These are phyloP conservation scores for Spea multiplicata DNA, from an alignment of 2,113 vertebrate genomes.

Conservation along the genomic window DNA sequence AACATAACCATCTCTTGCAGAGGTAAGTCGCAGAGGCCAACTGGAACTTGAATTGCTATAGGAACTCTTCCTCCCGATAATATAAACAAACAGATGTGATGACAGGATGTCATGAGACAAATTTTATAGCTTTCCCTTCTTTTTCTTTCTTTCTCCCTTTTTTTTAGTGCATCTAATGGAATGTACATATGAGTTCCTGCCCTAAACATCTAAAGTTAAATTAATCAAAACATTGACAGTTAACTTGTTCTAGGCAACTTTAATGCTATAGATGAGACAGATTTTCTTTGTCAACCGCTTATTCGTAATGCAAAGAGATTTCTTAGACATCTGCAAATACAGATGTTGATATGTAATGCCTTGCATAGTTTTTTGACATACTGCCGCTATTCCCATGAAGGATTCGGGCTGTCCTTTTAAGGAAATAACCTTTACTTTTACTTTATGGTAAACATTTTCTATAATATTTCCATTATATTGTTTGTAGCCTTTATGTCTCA, in stretches of 20 bases:
- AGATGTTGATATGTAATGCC: slow-evolving; percentile 65
- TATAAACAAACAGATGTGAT: slow-evolving; percentile 36
- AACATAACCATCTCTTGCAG: slow-evolving; percentile 42
- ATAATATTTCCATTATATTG: background rate
- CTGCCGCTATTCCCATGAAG: slow-evolving; percentile 55
- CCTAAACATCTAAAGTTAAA: slow-evolving; percentile 56
- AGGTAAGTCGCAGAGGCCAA: slow-evolving; percentile 31
- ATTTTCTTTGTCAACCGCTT: slow-evolving; percentile 54
- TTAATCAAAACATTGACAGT: slow-evolving; percentile 66
- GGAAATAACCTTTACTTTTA: slow-evolving; percentile 2
- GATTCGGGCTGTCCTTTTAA: slow-evolving; percentile 39
- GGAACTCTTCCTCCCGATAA: slow-evolving; percentile 27
- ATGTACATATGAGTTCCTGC: slow-evolving; percentile 44
- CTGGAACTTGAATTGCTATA: slow-evolving; percentile 17
- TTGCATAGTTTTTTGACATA: slow-evolving; percentile 57
- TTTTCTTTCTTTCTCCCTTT: background rate
- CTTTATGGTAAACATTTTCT: slow-evolving; percentile 22
- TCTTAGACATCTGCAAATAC: slow-evolving; percentile 67
- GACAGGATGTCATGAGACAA: slow-evolving; percentile 33
- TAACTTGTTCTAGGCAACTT: slow-evolving; percentile 61
- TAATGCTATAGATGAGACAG: slow-evolving; percentile 60
- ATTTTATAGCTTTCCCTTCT: slow-evolving; percentile 26
- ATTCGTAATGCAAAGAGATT: slow-evolving; percentile 51
- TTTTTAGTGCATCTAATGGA: slow-evolving; percentile 35
- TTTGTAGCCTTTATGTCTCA: background rate